Conservation (phyloP, 2,888 invertebrate genomes). For the Parnassius glacialis region DNA sequence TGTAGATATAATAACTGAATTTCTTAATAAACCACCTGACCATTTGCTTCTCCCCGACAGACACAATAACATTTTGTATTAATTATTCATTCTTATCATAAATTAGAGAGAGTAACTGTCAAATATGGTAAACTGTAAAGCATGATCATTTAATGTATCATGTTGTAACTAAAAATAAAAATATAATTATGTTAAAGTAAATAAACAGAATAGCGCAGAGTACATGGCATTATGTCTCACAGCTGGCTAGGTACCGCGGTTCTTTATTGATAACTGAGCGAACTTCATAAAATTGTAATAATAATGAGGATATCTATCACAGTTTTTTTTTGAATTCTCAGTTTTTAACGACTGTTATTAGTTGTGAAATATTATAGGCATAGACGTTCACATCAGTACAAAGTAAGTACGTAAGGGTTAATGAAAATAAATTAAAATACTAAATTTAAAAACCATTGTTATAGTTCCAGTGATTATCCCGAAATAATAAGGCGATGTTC, state of each 20-base stretch:
- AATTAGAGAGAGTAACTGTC: too few relatives aligned
- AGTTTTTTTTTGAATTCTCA: too few relatives aligned
- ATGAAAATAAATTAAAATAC: not conserved
- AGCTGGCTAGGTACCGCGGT: not conserved
- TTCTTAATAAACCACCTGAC: too few relatives aligned
- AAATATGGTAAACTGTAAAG: too few relatives aligned
- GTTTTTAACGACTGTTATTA: not conserved
- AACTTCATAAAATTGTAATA: not conserved
- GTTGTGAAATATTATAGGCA: not conserved
- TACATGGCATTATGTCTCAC: not conserved
- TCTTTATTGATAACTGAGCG: not conserved
- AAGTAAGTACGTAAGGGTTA: not conserved
- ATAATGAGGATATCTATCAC: not conserved
- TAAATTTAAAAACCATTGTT: slow-evolving; percentile 22
- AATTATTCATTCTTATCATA: too few relatives aligned
- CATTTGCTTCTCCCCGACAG: too few relatives aligned
- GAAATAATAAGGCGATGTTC: slow-evolving; percentile 38
- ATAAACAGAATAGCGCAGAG: too few relatives aligned
- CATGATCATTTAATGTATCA: too few relatives aligned
- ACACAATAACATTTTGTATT: too few relatives aligned
- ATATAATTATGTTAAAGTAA: too few relatives aligned
- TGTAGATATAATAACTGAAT: too few relatives aligned
- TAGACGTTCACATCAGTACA: not conserved
- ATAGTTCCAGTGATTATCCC: slow-evolving; percentile 21
- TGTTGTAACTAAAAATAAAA: too few relatives aligned